Conservation (phyloP, 1,140 invertebrate genomes). For the Procambarus virginalis region DNA sequence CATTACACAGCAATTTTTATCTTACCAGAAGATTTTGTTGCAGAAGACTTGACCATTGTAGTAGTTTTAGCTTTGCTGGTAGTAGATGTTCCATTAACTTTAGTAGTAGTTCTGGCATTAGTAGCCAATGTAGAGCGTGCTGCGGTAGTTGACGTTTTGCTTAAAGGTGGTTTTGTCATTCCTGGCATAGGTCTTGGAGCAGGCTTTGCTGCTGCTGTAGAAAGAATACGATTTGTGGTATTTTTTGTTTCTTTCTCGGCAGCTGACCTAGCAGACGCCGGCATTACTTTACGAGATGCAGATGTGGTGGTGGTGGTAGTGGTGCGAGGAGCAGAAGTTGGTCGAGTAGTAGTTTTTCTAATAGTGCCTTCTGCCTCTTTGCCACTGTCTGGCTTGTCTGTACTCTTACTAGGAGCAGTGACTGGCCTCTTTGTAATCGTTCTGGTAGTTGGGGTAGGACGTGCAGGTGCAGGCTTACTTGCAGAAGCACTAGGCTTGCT, state of each 20-base stretch:
- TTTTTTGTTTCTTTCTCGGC: slow-evolving; percentile 60
- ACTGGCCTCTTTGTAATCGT: slow-evolving; percentile 33
- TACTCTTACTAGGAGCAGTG: slow-evolving; percentile 32
- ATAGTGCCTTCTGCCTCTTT: slow-evolving; percentile 41
- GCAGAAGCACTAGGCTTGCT: slow-evolving; percentile 42
- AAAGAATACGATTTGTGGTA: slow-evolving; percentile 55
- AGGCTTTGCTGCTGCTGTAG: slow-evolving; percentile 20
- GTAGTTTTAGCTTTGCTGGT: slow-evolving; percentile 39
- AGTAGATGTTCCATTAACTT: slow-evolving; percentile 33
- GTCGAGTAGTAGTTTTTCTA: slow-evolving; percentile 10
- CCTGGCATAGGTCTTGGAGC: background rate
- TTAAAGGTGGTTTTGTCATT: slow-evolving; percentile 11
- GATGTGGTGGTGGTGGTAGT: slow-evolving; percentile 49
- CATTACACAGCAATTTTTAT: background rate
- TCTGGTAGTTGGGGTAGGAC: slow-evolving; percentile 42
- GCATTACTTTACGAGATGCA: slow-evolving; percentile 35
- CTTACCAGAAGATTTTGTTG: slow-evolving; percentile 55
- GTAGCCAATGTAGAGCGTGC: slow-evolving; percentile 12
- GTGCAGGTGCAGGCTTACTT: slow-evolving; percentile 37
- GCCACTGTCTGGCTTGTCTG: slow-evolving; percentile 32
- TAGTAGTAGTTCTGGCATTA: slow-evolving; percentile 24
- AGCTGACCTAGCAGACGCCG: slow-evolving; percentile 28
- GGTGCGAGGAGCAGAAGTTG: slow-evolving; percentile 20
- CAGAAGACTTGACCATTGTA: slow-evolving; percentile 28
- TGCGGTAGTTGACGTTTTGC: slow-evolving; percentile 20